Evolutionary conservation across 2,888 invertebrate genomes (phyloP).

Genomic region (Gerris lacustris): DNA sequence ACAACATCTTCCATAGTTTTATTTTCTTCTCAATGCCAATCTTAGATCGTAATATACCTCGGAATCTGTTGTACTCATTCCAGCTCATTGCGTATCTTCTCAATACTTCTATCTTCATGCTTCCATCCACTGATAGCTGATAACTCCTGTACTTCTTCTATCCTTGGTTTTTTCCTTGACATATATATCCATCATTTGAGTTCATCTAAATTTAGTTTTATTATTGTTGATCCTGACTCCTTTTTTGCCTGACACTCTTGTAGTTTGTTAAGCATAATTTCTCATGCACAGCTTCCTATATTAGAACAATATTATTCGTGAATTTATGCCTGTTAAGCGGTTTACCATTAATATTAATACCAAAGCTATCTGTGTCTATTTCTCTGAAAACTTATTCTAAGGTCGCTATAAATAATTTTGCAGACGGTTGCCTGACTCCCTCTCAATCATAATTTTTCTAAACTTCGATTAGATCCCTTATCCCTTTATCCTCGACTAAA

Average conservation of each 20-base stretch:
- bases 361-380: not conserved
- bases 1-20: slow-evolving; percentile 3
- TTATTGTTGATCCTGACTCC: not conserved
- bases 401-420: no score
- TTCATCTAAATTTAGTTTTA: not conserved
- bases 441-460: no score
- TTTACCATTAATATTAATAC: slow-evolving; percentile 2
- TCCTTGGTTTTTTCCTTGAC: not conserved
- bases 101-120: not conserved
- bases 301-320: not conserved
- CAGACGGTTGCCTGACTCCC: not conserved
- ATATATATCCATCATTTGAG: not conserved
- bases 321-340: not conserved
- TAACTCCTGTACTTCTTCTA: not conserved
- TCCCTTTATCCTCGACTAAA: no score
- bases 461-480: not conserved
- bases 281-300: not conserved
- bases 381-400: not conserved
- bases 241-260: not conserved
- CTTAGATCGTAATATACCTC: not conserved
- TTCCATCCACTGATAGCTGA: no score
- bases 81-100: not conserved
- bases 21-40: not conserved
- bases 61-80: not conserved
- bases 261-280: slow-evolving; percentile 2